Evolutionary conservation across 2,113 vertebrate genomes (phyloP), one percentile per base, ranked within the genome.

Genomic region (Sander vitreus): DNA sequence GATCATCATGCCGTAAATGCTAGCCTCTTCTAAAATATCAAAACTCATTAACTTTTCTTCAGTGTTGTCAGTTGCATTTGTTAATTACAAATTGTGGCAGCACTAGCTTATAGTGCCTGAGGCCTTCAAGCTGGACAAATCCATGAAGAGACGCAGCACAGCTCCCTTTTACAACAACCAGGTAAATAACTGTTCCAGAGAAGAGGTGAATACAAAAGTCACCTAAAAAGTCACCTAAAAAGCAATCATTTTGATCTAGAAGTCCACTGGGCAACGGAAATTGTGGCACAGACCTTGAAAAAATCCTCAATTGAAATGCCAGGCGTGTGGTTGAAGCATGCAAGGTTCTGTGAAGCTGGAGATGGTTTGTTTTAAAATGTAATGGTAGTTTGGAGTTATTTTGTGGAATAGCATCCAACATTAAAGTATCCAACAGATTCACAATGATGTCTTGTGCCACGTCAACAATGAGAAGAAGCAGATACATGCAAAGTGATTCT

Each of bases 111-210:
- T 23, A 2, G 21, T 39, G 6, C 4, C 53, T 27, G 39, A 27
- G 57, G 67, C 78, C 84, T 1, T 89, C 81, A 79, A 55, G 74
- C 2, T 95, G 91, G 19, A 74, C 45, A 79, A 71, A 55, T 36
- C 47, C 50, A 60, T 18, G 67, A 0, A 48, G 79, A 67, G 92
- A 90, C 57, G 95, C 84, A 0, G 88, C 95, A 33, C 48, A n/a
- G 5, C 51, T 65, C 18, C 30, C n/a, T 73, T 64, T 74, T 64
- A 74, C 57, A 64, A 50, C 10, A 62, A 21, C 13, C 33, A 45
- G 39, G 45, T 43, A 50, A 62, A 62, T 73, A 12, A 25, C 53
- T 60, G 18, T 60, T 66, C 30, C 15, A 18, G 50, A 62, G 36
- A 33, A 55, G 50, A 81, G 71, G 59, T 67, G 60, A 76, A 54